Conservation (phyloP, 2,888 invertebrate species). For the Philereme transversata region DNA sequence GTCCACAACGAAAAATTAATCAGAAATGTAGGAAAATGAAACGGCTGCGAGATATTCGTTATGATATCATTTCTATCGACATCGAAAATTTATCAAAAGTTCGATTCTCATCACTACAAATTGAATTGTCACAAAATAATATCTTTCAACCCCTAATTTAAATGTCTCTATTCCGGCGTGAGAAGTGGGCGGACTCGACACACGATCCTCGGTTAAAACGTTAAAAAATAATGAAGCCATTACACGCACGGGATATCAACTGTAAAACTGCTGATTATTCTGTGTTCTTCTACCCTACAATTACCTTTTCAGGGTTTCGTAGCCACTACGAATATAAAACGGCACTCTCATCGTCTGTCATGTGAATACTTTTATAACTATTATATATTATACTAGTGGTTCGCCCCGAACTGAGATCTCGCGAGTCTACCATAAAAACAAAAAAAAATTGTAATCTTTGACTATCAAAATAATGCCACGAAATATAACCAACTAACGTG, state of each 20-base stretch:
- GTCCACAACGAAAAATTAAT: no score
- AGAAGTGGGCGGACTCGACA: slow-evolving; percentile 13
- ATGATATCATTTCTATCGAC: slow-evolving; percentile 8
- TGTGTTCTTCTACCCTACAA: background rate
- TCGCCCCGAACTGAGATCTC: no score
- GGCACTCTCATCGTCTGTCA: no score
- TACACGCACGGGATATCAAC: slow-evolving; percentile 10
- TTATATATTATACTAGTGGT: no score
- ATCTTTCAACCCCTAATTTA: slow-evolving; percentile 24
- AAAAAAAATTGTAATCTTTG: no score
- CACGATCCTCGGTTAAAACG: slow-evolving; percentile 14
- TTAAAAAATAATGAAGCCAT: slow-evolving; percentile 22
- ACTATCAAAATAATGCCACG: no score
- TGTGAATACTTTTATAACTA: no score
- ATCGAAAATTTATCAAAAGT: slow-evolving; percentile 2
- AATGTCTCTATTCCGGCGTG: slow-evolving; percentile 21
- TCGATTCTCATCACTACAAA: slow-evolving; percentile 23
- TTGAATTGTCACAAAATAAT: slow-evolving; percentile 18
- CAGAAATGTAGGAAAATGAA: no score
- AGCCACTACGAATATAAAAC: background rate
- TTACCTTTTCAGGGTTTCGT: slow-evolving; percentile 12
- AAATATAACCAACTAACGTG: no score
- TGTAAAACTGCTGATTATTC: background rate
- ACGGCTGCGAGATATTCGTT: no score
- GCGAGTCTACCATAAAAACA: no score